Evolutionary conservation across 2,888 invertebrate genomes (phyloP).

Genomic region (Bombylius major): DNA sequence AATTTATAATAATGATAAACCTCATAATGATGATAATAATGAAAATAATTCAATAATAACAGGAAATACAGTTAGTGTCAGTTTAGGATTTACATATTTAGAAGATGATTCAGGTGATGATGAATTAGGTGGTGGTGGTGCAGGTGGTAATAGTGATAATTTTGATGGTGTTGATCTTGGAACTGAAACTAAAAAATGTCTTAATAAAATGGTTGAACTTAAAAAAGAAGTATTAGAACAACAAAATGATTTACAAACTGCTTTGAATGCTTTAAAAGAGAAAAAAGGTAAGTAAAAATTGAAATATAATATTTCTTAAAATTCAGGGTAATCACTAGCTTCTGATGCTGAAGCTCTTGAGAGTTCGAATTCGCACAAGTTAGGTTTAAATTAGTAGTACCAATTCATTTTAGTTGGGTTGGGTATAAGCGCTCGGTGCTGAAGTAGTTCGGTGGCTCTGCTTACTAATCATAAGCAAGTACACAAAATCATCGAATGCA

Average conservation of each 20-base stretch:
- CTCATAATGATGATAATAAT: background rate
- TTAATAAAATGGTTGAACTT: constrained; percentile 47
- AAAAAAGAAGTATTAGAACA: constrained; percentile 49
- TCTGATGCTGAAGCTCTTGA: no score
- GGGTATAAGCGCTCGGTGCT: no score
- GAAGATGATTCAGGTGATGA: constrained; percentile 20
- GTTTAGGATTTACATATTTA: constrained; percentile 28
- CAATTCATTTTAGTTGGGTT: no score
- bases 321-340: no score
- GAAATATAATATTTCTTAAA: no score
- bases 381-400: no score
- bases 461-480: no score
- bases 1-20: background rate
- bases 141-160: constrained; percentile 23
- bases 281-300: constrained; percentile 29
- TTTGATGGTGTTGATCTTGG: constrained; percentile 38
- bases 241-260: constrained; percentile 45
- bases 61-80: constrained; percentile 11
- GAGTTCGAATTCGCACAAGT: no score
- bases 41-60: background rate
- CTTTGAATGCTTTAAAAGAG: constrained; percentile 30
- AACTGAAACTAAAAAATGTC: constrained; percentile 51
- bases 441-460: no score
- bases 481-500: no score
- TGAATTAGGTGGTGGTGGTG: constrained; percentile 49